A percentile compares a stretch with the other conserved stretches of the same genome.
Conservation (phyloP, 2,797 vertebrate genomes). For the Lacerta bilineata region DNA sequence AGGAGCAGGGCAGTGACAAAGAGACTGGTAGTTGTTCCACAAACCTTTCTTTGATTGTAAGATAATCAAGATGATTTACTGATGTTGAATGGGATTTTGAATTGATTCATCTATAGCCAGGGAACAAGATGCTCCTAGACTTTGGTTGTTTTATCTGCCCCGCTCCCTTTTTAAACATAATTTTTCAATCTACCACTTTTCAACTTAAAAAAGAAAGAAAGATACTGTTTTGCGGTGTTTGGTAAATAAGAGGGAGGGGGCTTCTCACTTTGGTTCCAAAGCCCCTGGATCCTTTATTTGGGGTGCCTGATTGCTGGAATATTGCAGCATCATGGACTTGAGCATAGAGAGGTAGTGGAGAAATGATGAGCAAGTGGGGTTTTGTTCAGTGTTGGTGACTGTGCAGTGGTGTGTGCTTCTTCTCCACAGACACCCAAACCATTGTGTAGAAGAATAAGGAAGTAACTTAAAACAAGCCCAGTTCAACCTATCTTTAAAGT, state of each 20-base stretch:
- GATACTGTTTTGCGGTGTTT: slow-evolving; percentile 29
- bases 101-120: slow-evolving; percentile 68
- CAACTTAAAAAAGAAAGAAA: slow-evolving; percentile 17
- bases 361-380: slow-evolving; percentile 4
- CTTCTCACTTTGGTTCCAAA: slow-evolving; percentile 31
- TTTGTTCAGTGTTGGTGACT: slow-evolving; percentile 27
- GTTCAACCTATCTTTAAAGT: slow-evolving; percentile 41
- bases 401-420: slow-evolving; percentile 35
- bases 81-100: slow-evolving; percentile 66
- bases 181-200: slow-evolving; percentile 28
- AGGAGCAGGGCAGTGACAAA: slow-evolving; percentile 57
- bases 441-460: slow-evolving; percentile 29
- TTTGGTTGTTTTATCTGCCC: slow-evolving; percentile 55
- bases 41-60: slow-evolving; percentile 65
- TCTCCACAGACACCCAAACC: slow-evolving; percentile 26
- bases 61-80: slow-evolving; percentile 74
- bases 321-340: slow-evolving; percentile 26
- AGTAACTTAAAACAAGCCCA: slow-evolving; percentile 40
- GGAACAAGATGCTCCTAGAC: slow-evolving; percentile 40
- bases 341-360: background rate
- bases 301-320: slow-evolving; percentile 14
- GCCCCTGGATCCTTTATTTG: slow-evolving; percentile 16
- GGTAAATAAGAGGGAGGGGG: slow-evolving; percentile 1
- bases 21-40: slow-evolving; percentile 54
- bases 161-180: slow-evolving; percentile 39